Percentiles rank a stretch among this genome's conserved stretches.
These are phyloP conservation scores for Dipodomys stephensi DNA, from an alignment of 2,113 vertebrate genomes.

Conservation along the genomic window DNA sequence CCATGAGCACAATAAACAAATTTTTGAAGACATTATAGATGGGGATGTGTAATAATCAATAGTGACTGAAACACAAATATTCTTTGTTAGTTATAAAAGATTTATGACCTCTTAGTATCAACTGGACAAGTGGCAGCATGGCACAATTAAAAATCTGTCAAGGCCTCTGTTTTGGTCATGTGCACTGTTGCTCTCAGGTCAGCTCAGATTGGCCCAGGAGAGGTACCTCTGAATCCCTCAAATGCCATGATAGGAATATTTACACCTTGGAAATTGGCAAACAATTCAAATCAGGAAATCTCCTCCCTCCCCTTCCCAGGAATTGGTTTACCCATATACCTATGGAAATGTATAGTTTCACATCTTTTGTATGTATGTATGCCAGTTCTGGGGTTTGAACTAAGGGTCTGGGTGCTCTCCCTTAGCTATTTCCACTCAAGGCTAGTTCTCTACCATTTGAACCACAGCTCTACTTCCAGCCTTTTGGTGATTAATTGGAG, in stretches of 20 bases:
- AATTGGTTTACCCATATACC: not conserved
- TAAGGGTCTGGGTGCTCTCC: too few relatives aligned
- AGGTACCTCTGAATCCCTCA: not conserved
- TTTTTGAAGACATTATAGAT: not conserved
- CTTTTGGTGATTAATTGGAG: too few relatives aligned
- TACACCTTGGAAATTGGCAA: not conserved
- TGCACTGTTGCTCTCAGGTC: not conserved
- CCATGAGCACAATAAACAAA: not conserved
- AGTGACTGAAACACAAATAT: not conserved
- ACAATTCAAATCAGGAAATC: not conserved
- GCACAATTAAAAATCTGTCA: not conserved
- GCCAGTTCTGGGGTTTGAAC: too few relatives aligned
- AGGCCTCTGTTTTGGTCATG: not conserved
- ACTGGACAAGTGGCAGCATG: not conserved
- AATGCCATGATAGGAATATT: not conserved
- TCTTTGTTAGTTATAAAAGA: constrained; percentile 10
- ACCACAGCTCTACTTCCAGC: too few relatives aligned
- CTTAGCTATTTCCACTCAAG: too few relatives aligned
- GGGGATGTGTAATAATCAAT: too few relatives aligned
- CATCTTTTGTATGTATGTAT: not conserved
- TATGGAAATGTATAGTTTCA: not conserved
- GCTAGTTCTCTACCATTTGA: too few relatives aligned
- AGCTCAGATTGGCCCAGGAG: not conserved
- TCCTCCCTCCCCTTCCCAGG: not conserved
- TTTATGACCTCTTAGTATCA: not conserved